These are phyloP conservation scores for Ernsta delagoae DNA, from an alignment of 2,888 invertebrate species.

Conservation along the genomic window DNA sequence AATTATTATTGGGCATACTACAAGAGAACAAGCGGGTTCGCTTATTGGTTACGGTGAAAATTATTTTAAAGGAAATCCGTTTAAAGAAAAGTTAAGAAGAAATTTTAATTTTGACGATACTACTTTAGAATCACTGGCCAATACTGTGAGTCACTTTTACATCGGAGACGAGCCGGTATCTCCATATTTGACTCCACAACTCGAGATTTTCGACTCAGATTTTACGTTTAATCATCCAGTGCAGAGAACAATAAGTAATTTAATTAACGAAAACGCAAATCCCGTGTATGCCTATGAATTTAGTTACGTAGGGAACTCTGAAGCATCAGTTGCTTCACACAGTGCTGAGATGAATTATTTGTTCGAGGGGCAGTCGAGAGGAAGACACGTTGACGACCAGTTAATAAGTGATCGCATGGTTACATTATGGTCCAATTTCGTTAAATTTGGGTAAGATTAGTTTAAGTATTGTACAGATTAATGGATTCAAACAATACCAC, in stretches of 20 bases:
- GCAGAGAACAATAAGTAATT: slow-evolving; percentile 59
- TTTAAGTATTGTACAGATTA: too few relatives aligned
- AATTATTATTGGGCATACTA: slow-evolving; percentile 70
- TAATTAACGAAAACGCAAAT: slow-evolving; percentile 64
- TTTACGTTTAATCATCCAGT: slow-evolving; percentile 68
- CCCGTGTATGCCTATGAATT: slow-evolving; percentile 70
- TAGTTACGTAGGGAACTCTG: slow-evolving; percentile 58
- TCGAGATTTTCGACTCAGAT: slow-evolving; percentile 69
- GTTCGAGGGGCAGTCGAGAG: slow-evolving; percentile 51
- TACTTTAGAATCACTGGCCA: slow-evolving; percentile 54
- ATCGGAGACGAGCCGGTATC: slow-evolving; percentile 68
- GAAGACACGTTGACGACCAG: slow-evolving; percentile 54
- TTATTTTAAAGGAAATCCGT: slow-evolving; percentile 64
- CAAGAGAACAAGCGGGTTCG: slow-evolving; percentile 53
- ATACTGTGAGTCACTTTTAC: slow-evolving; percentile 64
- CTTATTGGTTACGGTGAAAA: slow-evolving; percentile 48
- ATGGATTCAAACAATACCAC: too few relatives aligned
- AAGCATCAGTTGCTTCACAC: slow-evolving; percentile 56
- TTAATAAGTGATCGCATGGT: slow-evolving; percentile 61
- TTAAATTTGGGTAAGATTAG: slow-evolving; percentile 69
- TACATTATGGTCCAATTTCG: slow-evolving; percentile 71
- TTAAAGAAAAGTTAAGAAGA: slow-evolving; percentile 59
- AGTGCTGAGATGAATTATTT: slow-evolving; percentile 66
- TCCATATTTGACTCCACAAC: slow-evolving; percentile 49
- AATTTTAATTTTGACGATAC: slow-evolving; percentile 64